Percentiles rank a stretch among this genome's conserved stretches.
phyloP scores from a whole-genome alignment of 1,140 invertebrate species.

The Tetramorium simillimum region DNA sequence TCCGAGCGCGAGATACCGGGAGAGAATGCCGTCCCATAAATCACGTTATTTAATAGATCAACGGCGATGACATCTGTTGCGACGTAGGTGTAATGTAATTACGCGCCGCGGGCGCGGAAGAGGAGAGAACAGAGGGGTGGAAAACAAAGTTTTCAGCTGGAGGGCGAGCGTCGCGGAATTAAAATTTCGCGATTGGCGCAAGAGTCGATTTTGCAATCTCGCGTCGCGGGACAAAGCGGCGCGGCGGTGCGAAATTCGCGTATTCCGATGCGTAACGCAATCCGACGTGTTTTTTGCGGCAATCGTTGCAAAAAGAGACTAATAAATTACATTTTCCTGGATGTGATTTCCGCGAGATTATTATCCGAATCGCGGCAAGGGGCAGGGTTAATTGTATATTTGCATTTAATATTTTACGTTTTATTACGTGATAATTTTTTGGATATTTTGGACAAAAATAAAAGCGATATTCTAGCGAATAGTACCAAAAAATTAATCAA shows the following conservation, averaged over 20 bases:
- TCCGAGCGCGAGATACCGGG: conserved; percentile 40
- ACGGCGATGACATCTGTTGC: conserved; percentile 55
- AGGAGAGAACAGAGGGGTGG: neutral
- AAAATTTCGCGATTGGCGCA: conserved; percentile 32
- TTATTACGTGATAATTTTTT: conserved; percentile 10
- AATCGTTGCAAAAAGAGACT: neutral
- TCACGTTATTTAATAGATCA: conserved; percentile 61
- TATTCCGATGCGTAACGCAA: neutral
- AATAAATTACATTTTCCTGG: neutral
- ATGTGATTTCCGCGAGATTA: conserved; percentile 15
- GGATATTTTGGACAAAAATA: neutral
- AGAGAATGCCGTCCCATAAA: conserved; percentile 40
- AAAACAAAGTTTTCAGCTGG: conserved; percentile 43
- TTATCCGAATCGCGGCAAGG: conserved; percentile 4
- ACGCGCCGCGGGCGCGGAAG: conserved; percentile 23
- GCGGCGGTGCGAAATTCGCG: neutral
- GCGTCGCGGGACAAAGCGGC: conserved; percentile 6
- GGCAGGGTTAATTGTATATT: conserved; percentile 2
- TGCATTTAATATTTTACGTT: conserved; percentile 35
- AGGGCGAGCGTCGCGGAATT: conserved; percentile 26
- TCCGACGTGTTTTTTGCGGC: neutral
- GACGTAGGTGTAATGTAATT: conserved; percentile 59
- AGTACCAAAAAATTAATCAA: conserved; percentile 47
- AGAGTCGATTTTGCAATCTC: conserved; percentile 35
- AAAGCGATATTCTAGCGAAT: conserved; percentile 35